These are phyloP conservation scores for Trichonephila clavipes DNA, from an alignment of 1,140 invertebrate genomes.

Conservation along the genomic window DNA sequence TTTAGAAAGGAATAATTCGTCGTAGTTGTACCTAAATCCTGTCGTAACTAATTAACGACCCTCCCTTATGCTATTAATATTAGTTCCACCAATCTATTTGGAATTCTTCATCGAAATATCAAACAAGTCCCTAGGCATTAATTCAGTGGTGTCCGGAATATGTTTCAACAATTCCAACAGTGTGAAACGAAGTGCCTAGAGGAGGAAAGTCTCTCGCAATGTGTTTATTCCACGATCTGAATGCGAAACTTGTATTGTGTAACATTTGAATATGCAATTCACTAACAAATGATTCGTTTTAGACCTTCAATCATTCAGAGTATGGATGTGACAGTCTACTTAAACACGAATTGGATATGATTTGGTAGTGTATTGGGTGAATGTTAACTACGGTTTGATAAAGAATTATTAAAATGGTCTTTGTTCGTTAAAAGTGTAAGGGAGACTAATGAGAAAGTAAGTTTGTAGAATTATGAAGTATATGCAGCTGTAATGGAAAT, in stretches of 20 bases:
- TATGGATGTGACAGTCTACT: no score
- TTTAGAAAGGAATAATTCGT: neutral
- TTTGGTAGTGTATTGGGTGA: no score
- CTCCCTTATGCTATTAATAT: neutral
- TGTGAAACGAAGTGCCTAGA: constrained; percentile 21
- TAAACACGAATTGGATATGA: no score
- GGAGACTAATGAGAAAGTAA: no score
- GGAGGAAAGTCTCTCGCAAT: neutral
- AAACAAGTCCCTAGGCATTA: neutral
- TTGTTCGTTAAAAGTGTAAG: no score
- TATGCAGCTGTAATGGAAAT: no score
- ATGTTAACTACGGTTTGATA: no score
- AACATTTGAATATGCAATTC: neutral
- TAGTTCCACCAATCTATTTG: neutral
- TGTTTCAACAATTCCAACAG: neutral
- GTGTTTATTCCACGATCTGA: neutral
- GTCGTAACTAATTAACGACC: neutral
- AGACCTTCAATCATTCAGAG: no score
- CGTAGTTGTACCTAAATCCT: neutral
- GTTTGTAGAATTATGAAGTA: no score
- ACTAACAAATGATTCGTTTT: neutral
- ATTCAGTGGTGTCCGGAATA: neutral
- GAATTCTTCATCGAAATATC: constrained; percentile 27
- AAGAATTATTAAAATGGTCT: no score
- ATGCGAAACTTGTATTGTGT: neutral